Evolutionary conservation across 2,888 invertebrate species (phyloP), one percentile per base, ranked within the genome.

Genomic region (Drosophila multiciliata): DNA sequence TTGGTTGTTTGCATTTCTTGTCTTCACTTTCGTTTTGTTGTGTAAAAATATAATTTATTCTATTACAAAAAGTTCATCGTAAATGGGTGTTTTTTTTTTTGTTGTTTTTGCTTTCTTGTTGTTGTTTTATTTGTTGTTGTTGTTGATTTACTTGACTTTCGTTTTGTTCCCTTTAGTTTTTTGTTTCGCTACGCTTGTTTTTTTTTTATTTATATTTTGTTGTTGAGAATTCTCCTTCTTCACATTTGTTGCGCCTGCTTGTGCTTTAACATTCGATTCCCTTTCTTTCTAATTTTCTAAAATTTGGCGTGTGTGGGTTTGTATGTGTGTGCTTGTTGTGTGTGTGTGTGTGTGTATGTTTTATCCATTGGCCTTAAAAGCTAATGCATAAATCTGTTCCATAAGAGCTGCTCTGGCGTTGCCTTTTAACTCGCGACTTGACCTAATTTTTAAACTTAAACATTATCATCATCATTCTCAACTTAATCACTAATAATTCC

Each of bases 241-340:
- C 67, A 62, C 50, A 65, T 81, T 73, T 62, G 71, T 78, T 80
- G 76, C 77, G 70, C 73, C 60, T 76, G 75, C 73, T 85, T 83
- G 89, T 85, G 87, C 85, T 72, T 75, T 60, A 64, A 75, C 84
- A 86, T 84, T 84, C 88, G 88, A 86, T 86, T 84, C 70, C 83
- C 86, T 71, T 73, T 68, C 54, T 38, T 45, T 68, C 53, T 76
- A 57, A 26, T 26, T 61, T 48, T 40, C 54, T 68, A 75, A 49
- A 57, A 63, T 69, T 69, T 59, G 66, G 67, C 67, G 65, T 75
- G 68, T 79, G 63, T 64, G 65, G 53, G 54, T 57, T 55, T 64
- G 63, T 45, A 52, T 64, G 35, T 35, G 61, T 67, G 59, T 9
- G 11, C 11, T 32, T 62, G 57, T 59, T 58, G 32, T 50, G 59